phyloP scores from a whole-genome alignment of 2,888 invertebrate species.

The Dolichomitus sp. region DNA sequence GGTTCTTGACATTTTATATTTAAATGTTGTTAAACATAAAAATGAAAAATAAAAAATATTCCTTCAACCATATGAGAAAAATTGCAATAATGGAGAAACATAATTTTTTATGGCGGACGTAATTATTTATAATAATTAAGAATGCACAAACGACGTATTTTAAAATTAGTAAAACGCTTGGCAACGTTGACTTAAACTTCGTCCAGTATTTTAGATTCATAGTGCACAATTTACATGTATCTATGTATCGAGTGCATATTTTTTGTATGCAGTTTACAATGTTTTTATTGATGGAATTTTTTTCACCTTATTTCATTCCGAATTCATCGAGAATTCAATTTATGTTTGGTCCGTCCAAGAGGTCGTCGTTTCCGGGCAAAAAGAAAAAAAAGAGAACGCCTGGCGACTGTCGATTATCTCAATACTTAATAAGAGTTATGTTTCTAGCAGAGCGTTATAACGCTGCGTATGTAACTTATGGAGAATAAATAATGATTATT shows the following conservation, averaged over 20 bases:
- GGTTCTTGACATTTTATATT: too few species aligned
- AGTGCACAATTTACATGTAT: slow-evolving; percentile 26
- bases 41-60: not conserved
- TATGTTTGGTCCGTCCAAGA: slow-evolving; percentile 46
- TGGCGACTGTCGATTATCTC: slow-evolving; percentile 42
- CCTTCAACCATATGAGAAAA: not conserved
- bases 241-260: not conserved
- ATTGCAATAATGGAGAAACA: not conserved
- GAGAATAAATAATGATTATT: slow-evolving; percentile 59
- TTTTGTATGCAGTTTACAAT: slow-evolving; percentile 16
- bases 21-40: not conserved
- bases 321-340: slow-evolving; percentile 58
- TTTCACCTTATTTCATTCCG: slow-evolving; percentile 25
- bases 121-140: not conserved
- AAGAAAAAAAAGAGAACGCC: slow-evolving; percentile 27
- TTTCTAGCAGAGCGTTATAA: slow-evolving; percentile 40
- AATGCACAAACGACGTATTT: not conserved
- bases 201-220: slow-evolving; percentile 41
- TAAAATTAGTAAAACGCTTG: not conserved
- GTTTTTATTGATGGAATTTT: slow-evolving; percentile 12
- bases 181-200: slow-evolving; percentile 1
- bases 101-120: not conserved
- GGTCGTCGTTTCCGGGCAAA: slow-evolving; percentile 60
- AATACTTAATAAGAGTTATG: slow-evolving; percentile 53
- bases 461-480: slow-evolving; percentile 42